phyloP scores from a whole-genome alignment of 2,113 vertebrate species.

The Gallinago jamesoni region DNA sequence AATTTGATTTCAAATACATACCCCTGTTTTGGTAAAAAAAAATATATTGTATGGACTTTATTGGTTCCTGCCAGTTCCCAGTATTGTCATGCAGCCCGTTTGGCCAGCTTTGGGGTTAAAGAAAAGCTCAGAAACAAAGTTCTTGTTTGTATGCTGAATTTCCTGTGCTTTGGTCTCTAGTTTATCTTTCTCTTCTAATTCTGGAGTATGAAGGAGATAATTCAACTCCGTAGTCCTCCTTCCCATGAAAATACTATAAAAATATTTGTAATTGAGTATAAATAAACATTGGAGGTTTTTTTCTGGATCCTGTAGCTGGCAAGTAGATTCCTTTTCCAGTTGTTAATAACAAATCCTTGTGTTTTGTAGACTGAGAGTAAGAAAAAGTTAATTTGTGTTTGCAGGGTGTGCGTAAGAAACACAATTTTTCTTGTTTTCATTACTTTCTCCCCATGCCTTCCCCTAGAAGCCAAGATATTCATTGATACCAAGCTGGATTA shows the following conservation, averaged over 20 bases:
- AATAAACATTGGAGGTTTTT: not conserved
- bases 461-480: not conserved
- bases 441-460: not conserved
- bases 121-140: not conserved
- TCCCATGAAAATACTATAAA: not conserved
- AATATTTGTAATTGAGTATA: not conserved
- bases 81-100: not conserved
- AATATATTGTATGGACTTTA: rapidly evolving
- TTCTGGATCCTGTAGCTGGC: not conserved
- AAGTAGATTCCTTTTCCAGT: not conserved
- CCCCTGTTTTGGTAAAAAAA: not conserved
- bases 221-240: not conserved
- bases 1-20: not conserved
- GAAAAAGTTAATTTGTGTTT: not conserved
- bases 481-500: not conserved
- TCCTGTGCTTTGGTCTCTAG: not conserved
- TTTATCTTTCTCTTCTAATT: constrained; percentile 4
- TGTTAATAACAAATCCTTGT: not conserved
- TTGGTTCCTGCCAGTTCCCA: not conserved
- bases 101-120: not conserved
- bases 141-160: not conserved
- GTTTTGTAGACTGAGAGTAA: not conserved
- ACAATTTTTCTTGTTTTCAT: not conserved
- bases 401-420: not conserved
- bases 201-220: not conserved